These are phyloP conservation scores for Cladopsammia gracilis DNA, from an alignment of 64 coral and sea anemone species.

Conservation along the genomic window DNA sequence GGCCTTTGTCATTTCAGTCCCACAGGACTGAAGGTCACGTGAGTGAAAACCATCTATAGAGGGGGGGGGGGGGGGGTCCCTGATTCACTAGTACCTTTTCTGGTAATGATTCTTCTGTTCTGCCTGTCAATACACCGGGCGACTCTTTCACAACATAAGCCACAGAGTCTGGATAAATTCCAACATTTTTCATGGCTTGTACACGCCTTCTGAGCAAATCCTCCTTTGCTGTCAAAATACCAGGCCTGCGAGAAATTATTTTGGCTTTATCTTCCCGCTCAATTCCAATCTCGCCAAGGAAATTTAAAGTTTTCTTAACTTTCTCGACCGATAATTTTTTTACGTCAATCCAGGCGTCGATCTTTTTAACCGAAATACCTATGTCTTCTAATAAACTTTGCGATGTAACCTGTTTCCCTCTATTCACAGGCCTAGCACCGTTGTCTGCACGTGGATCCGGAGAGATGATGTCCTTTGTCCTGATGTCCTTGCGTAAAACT, in stretches of 20 bases:
- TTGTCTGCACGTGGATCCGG: background rate
- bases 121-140: slow-evolving; percentile 66
- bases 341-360: slow-evolving; percentile 32
- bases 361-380: slow-evolving; percentile 30
- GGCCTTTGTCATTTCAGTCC: too few relatives aligned
- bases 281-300: slow-evolving; percentile 56
- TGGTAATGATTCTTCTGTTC: slow-evolving; percentile 52
- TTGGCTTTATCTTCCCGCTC: background rate
- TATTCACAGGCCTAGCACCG: background rate
- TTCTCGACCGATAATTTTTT: slow-evolving; percentile 31
- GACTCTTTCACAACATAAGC: slow-evolving; percentile 57
- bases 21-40: too few relatives aligned
- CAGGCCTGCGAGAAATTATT: slow-evolving; percentile 43
- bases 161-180: slow-evolving; percentile 50
- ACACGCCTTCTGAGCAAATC: slow-evolving; percentile 39
- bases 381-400: slow-evolving; percentile 10
- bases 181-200: slow-evolving; percentile 35
- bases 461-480: background rate
- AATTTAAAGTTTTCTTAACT: slow-evolving; percentile 37
- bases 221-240: slow-evolving; percentile 41
- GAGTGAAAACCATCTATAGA: too few relatives aligned
- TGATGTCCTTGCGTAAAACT: background rate
- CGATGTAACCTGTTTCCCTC: background rate
- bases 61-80: too few relatives aligned
- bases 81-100: slow-evolving; percentile 20